phyloP scores from a whole-genome alignment of 2,113 vertebrate species.

The Rhinichthys klamathensis region DNA sequence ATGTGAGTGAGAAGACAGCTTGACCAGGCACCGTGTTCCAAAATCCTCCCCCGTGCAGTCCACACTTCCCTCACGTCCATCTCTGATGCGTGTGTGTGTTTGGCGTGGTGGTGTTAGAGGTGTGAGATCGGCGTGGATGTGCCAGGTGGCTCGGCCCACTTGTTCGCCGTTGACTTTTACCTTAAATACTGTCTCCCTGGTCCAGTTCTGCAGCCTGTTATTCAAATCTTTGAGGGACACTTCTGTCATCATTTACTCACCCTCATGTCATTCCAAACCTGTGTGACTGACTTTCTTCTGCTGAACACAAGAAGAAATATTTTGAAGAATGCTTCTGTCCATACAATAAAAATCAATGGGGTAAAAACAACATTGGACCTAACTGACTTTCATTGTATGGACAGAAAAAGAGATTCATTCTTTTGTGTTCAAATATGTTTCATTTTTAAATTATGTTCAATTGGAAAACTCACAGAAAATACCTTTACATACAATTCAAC shows the following conservation, averaged over 20 bases:
- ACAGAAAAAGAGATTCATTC: not conserved
- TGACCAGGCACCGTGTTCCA: conserved; percentile 82
- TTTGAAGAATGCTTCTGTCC: not conserved
- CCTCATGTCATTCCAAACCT: not conserved
- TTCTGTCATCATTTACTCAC: not conserved
- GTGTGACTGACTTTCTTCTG: not conserved
- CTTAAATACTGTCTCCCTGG: conserved; percentile 41
- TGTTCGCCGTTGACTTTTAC: conserved; percentile 55
- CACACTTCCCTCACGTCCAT: conserved; percentile 84
- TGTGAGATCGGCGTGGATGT: conserved; percentile 61
- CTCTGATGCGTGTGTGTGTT: conserved; percentile 76
- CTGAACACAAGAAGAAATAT: not conserved
- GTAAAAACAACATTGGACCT: not conserved
- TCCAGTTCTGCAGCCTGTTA: not conserved
- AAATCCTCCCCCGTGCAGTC: conserved; percentile 84
- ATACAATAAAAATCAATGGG: not conserved
- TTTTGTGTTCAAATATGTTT: not conserved
- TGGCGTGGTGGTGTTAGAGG: conserved; percentile 53
- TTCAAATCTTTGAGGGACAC: not conserved
- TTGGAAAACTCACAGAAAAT: not conserved
- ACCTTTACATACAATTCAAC: not conserved
- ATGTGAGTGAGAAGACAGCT: conserved; percentile 84
- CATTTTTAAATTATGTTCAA: not conserved
- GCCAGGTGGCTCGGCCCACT: conserved; percentile 60
- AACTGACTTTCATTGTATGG: not conserved